Evolutionary conservation across 2,797 vertebrate species (phyloP).

Genomic region (Sebastes oblongus): DNA sequence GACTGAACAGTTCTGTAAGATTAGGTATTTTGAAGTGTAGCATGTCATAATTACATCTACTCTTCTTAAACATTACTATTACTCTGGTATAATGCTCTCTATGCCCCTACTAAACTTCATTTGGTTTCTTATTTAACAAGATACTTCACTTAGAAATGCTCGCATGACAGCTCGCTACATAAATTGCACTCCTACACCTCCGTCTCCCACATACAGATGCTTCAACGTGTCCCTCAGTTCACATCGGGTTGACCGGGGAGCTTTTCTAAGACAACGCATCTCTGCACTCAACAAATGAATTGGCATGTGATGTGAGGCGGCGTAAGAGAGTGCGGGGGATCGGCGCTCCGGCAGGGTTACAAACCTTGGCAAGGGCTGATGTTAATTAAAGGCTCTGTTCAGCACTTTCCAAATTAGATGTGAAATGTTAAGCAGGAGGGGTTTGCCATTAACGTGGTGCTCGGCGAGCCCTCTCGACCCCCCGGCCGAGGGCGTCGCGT

Average conservation of each 20-base stretch:
- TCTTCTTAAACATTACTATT: neutral
- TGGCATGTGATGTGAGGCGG: slow-evolving; percentile 36
- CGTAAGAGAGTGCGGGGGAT: slow-evolving; percentile 17
- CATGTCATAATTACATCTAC: neutral
- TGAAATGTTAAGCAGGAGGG: slow-evolving; percentile 72
- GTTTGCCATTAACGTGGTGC: slow-evolving; percentile 49
- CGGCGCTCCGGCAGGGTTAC: slow-evolving; percentile 36
- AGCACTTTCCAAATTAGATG: slow-evolving; percentile 76
- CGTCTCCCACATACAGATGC: slow-evolving; percentile 28
- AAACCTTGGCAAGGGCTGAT: slow-evolving; percentile 52
- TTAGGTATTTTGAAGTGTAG: neutral
- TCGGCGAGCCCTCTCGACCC: slow-evolving; percentile 46
- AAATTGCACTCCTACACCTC: slow-evolving; percentile 35
- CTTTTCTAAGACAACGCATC: slow-evolving; percentile 39
- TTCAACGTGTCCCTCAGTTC: slow-evolving; percentile 42
- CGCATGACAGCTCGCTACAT: slow-evolving; percentile 25
- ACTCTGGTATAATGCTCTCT: neutral
- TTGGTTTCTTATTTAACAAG: neutral
- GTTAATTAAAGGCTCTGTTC: slow-evolving; percentile 77
- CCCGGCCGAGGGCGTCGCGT: slow-evolving; percentile 35
- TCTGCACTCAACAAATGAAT: slow-evolving; percentile 60
- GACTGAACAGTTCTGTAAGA: neutral
- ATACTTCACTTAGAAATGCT: neutral
- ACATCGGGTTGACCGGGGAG: slow-evolving; percentile 26
- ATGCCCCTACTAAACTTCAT: neutral